Evolutionary conservation across 2,888 invertebrate species (phyloP).

Genomic region (Andricus quercusramuli): DNA sequence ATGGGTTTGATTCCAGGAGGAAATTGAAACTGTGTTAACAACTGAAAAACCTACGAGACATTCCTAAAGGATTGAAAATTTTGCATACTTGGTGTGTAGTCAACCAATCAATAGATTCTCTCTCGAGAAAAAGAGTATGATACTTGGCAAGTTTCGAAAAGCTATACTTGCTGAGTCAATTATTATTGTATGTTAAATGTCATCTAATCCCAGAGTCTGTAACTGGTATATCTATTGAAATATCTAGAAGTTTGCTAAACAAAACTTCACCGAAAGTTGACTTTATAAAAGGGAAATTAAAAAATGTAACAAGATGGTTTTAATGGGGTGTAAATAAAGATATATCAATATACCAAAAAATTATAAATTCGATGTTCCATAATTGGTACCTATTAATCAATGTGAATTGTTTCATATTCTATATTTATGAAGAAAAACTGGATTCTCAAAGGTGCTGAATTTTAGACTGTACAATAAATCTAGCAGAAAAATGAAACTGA

Average conservation of each 20-base stretch:
- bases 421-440: neutral
- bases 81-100: neutral
- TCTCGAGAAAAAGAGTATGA: neutral
- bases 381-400: neutral
- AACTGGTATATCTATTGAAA: neutral
- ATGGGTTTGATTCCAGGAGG: neutral
- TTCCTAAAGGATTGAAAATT: neutral
- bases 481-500: neutral
- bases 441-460: constrained; percentile 22
- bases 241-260: neutral
- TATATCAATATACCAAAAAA: neutral
- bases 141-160: neutral
- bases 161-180: neutral
- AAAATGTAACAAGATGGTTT: neutral
- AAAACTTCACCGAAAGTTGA: neutral
- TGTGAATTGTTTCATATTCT: neutral
- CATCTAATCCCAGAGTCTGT: constrained; percentile 12
- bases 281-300: neutral
- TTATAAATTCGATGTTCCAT: neutral
- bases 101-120: neutral
- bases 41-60: neutral
- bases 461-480: neutral
- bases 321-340: neutral
- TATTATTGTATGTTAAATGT: constrained; percentile 31
- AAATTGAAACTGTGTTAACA: constrained; percentile 11